Conservation (phyloP, 2,113 vertebrate genomes). For the Pogona vitticeps region DNA sequence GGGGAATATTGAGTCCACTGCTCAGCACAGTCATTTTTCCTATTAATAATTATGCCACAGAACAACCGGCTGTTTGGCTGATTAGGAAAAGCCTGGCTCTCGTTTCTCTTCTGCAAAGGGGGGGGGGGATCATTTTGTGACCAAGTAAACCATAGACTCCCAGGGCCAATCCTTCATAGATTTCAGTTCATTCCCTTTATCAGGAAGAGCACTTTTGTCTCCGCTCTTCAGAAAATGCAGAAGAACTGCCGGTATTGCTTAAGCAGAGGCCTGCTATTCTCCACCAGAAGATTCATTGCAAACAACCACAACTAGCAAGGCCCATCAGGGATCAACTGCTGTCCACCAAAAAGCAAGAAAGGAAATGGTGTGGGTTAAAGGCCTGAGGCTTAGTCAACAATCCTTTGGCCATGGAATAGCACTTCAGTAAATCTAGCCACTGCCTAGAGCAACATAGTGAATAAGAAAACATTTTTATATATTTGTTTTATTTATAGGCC, state of each 20-base stretch:
- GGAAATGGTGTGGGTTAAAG: no score
- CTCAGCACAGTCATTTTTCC: neutral
- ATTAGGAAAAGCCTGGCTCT: conserved; percentile 22
- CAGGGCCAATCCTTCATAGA: neutral
- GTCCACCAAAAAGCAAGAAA: neutral
- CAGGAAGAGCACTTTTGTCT: conserved; percentile 15
- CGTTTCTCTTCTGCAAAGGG: neutral
- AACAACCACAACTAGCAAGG: neutral
- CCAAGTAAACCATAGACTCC: conserved; percentile 11
- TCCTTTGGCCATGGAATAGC: neutral
- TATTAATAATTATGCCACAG: conserved; percentile 10
- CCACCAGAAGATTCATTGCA: neutral
- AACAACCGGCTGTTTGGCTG: conserved; percentile 32
- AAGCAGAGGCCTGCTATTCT: neutral
- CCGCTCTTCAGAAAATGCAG: neutral
- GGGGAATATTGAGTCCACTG: conserved; percentile 3
- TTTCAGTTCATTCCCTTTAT: conserved; percentile 33
- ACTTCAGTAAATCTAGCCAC: neutral
- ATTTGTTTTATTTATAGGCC: no score
- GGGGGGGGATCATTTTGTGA: conserved; percentile 15
- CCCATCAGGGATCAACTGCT: neutral
- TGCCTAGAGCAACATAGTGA: neutral
- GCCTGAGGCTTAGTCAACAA: no score
- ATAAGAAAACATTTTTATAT: neutral
- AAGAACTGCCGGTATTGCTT: neutral